These are phyloP conservation scores for Agapornis roseicollis DNA, from an alignment of 2,113 vertebrate genomes.

Conservation along the genomic window DNA sequence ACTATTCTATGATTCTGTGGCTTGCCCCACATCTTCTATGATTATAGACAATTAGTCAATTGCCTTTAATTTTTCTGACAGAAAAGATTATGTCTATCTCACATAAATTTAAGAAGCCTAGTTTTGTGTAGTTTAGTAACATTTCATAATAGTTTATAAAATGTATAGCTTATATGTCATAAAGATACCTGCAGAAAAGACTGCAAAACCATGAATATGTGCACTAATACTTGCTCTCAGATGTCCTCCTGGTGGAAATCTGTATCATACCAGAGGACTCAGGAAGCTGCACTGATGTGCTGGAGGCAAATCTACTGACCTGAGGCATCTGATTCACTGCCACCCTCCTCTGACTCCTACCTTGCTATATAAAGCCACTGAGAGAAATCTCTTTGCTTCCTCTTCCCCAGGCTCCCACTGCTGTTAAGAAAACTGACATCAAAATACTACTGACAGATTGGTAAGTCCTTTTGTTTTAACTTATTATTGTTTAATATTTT, in stretches of 20 bases:
- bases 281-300: background rate
- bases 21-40: background rate
- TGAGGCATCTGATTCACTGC: background rate
- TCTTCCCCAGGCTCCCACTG: background rate
- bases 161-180: background rate
- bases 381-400: background rate
- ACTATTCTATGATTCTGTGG: background rate
- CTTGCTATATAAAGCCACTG: background rate
- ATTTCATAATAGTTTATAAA: background rate
- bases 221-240: background rate
- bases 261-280: background rate
- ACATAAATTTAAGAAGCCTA: background rate
- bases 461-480: conserved; percentile 27
- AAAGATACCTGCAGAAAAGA: background rate
- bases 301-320: background rate
- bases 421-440: background rate
- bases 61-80: background rate
- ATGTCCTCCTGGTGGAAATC: background rate
- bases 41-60: background rate
- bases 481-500: background rate
- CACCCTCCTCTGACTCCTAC: background rate
- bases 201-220: background rate
- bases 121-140: background rate
- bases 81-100: background rate
- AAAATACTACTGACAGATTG: background rate